Evolutionary conservation across 1,140 invertebrate species (phyloP), one percentile per base, ranked within the genome.

Genomic region (Drosophila takahashii): DNA sequence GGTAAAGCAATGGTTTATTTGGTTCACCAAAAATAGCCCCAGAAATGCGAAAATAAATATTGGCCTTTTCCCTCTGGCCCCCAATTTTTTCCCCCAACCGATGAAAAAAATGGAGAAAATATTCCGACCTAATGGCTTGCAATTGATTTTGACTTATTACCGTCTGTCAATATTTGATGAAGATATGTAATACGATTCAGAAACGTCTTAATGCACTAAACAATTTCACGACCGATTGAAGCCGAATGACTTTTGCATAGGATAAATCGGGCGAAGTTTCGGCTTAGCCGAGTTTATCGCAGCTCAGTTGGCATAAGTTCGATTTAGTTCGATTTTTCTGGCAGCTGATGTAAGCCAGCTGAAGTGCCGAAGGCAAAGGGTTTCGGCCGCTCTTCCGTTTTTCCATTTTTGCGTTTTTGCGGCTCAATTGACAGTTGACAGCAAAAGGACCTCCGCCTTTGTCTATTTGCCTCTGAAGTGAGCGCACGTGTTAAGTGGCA

Each of bases 181-280:
- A 60, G 57, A 53, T 47, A 50, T 59, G 42, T 60, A 53, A 59
- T 81, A 47, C 53, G 58, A 62, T 32, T 50, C 15, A 13, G 32
- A 9, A 16, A 34, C 34, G 29, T 26, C 66, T 51, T 72, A 72
- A 50, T 84, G 71, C 80, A 79, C 60, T 67, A 67, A 84, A 79
- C 80, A 84, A 84, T 84, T 85, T 84, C 81, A 84, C 80, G 81
- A 72, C 52, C 76, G 81, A 67, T 64, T 84, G 66, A 45, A 79
- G 58, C 57, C 76, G 70, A 84, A 76, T 84, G 60, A 77, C 65
- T 83, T 80, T 80, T 77, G 67, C 60, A 57, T 77, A 16, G 50
- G 27, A 62, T 37, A 83, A 83, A 70, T 83, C 64, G 48, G 54
- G 62, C 61, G 67, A 62, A 78, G 13, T 45, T 26, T 10, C 32